Conservation (phyloP, 2,797 vertebrate species). For the Gadopsis marmoratus region DNA sequence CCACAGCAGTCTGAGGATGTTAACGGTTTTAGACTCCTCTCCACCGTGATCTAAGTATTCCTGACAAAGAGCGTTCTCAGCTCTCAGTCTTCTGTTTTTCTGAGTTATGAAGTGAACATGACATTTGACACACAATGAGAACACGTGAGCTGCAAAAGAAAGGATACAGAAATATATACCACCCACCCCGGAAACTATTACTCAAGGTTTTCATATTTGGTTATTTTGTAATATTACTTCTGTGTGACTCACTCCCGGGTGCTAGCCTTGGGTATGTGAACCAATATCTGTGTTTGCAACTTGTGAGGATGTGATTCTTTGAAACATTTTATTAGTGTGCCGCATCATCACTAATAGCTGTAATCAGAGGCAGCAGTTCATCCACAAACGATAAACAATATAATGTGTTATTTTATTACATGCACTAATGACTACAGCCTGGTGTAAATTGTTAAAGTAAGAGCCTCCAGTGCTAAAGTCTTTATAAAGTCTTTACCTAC, state of each 20-base stretch:
- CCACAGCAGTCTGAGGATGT: neutral
- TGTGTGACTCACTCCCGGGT: neutral
- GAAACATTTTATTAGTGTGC: neutral
- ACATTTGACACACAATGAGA: neutral
- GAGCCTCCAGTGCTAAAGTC: neutral
- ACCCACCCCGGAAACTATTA: neutral
- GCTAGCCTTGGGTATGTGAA: neutral
- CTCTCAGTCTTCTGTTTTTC: neutral
- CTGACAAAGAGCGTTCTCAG: neutral
- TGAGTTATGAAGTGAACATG: neutral
- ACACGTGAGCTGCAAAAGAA: neutral
- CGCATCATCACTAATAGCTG: neutral
- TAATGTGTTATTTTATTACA: neutral
- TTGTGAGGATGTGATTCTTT: neutral
- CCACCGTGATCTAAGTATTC: neutral
- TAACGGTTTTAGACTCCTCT: neutral
- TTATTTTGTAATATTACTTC: slow-evolving; percentile 4
- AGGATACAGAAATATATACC: neutral
- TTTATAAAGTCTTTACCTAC: neutral
- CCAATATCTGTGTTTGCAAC: neutral
- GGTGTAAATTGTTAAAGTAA: neutral
- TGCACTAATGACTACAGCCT: neutral
- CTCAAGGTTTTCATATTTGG: neutral
- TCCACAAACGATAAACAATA: neutral
- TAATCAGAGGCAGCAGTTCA: neutral